Evolutionary conservation across 53 echinoderm and acorn worm species (phyloP).

Genomic region (Holothuria scabra): DNA sequence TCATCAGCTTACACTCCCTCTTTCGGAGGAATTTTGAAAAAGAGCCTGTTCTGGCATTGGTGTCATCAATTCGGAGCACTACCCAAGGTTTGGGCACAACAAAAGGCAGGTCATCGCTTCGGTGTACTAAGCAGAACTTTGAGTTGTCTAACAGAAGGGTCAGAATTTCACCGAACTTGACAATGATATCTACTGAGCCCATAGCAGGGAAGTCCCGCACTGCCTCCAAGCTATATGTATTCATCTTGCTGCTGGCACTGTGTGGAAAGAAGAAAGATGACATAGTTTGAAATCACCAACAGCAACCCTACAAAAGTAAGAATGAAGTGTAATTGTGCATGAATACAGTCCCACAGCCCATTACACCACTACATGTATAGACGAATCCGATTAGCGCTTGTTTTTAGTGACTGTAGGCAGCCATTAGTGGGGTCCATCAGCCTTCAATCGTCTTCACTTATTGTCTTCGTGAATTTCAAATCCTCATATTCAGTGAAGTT

Average conservation of each 20-base stretch:
- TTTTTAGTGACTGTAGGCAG: too few species aligned
- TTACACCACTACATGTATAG: too few species aligned
- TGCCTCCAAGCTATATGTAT: slow-evolving; percentile 3
- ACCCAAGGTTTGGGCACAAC: slow-evolving; percentile 31
- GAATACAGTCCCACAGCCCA: too few species aligned
- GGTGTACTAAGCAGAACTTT: slow-evolving; percentile 30
- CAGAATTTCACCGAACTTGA: slow-evolving; percentile 13
- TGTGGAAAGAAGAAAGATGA: background rate
- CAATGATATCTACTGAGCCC: background rate
- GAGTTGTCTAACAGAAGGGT: slow-evolving; percentile 23
- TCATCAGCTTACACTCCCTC: background rate
- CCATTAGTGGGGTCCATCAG: too few species aligned
- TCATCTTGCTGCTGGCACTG: slow-evolving; percentile 10
- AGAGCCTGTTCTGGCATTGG: background rate
- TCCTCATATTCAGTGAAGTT: too few species aligned
- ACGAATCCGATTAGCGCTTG: too few species aligned
- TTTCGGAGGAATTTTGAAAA: slow-evolving; percentile 4
- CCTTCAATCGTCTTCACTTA: too few species aligned
- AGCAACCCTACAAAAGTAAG: too few species aligned
- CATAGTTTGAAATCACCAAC: too few species aligned
- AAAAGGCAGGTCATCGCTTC: slow-evolving; percentile 35
- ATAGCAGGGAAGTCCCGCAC: slow-evolving; percentile 28
- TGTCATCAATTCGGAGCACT: background rate
- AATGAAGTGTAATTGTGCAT: too few species aligned
- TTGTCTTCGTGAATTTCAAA: too few species aligned